Evolutionary conservation across 2,888 invertebrate genomes (phyloP).

Genomic region (Limnephilus rhombicus): DNA sequence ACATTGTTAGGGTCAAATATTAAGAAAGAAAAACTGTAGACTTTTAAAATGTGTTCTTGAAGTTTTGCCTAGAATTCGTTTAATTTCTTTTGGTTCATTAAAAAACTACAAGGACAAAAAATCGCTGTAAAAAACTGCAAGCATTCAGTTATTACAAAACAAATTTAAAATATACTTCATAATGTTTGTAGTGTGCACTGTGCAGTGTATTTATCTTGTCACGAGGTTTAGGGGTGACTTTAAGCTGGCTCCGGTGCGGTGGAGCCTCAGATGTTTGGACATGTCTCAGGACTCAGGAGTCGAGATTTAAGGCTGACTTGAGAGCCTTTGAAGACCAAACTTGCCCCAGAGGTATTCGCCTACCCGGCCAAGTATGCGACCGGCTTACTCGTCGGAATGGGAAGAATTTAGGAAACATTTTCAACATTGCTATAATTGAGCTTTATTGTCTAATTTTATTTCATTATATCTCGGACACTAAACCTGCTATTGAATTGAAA

Average conservation of each 20-base stretch:
- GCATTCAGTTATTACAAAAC: too few species aligned
- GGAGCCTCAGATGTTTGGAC: constrained; percentile 12
- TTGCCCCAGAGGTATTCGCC: background rate
- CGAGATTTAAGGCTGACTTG: background rate
- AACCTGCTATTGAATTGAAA: background rate
- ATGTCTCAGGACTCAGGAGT: constrained; percentile 5
- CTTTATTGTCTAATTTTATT: background rate
- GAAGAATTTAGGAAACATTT: background rate
- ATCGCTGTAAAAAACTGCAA: too few species aligned
- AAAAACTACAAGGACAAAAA: too few species aligned
- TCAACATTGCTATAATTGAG: background rate
- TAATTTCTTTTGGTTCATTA: too few species aligned
- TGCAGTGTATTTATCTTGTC: background rate
- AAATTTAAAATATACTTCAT: too few species aligned
- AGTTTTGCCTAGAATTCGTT: too few species aligned
- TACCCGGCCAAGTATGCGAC: background rate
- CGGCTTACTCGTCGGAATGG: background rate
- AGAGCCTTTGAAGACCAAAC: background rate
- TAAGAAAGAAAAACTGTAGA: too few species aligned
- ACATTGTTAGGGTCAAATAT: too few species aligned
- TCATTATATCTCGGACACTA: background rate
- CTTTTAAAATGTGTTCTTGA: too few species aligned
- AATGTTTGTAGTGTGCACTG: background rate
- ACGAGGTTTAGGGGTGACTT: background rate
- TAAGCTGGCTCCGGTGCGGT: background rate